A percentile compares a stretch with the other conserved stretches of the same genome.
phyloP scores from a whole-genome alignment of 2,888 invertebrate genomes.

The Drosophila pseudotakahashii region DNA sequence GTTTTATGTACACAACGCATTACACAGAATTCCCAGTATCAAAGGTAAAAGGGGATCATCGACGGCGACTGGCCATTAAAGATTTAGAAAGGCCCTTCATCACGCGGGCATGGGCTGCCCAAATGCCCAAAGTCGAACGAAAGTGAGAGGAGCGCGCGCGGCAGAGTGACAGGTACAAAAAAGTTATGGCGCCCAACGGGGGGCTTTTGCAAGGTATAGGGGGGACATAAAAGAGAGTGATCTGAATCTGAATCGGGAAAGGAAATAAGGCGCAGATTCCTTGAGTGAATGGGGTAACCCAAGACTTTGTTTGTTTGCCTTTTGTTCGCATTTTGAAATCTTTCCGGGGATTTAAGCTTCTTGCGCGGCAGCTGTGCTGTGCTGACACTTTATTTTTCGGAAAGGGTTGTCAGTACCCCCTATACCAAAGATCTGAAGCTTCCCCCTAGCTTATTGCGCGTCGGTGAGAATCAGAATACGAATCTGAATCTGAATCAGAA shows the following conservation, averaged over 20 bases:
- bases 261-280: constrained; percentile 22
- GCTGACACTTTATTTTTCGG: constrained; percentile 1
- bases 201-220: neutral
- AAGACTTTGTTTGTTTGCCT: constrained; percentile 13
- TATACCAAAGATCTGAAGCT: neutral
- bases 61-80: constrained; percentile 28
- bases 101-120: constrained; percentile 2
- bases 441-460: constrained; percentile 1
- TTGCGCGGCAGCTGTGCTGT: constrained; percentile 12
- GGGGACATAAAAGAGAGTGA: neutral
- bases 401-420: constrained; percentile 6
- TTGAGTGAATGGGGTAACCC: constrained; percentile 12
- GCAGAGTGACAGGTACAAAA: constrained; percentile 29
- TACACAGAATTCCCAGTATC: constrained; percentile 20
- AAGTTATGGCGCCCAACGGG: constrained; percentile 7
- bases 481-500: constrained; percentile 11
- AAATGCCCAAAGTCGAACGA: constrained; percentile 16
- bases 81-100: constrained; percentile 43
- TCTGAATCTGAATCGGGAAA: neutral
- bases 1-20: constrained; percentile 6
- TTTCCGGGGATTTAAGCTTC: constrained; percentile 8
- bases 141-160: constrained; percentile 27
- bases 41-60: constrained; percentile 35
- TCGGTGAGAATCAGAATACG: constrained; percentile 4
- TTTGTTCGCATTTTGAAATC: constrained; percentile 12